Conservation (phyloP, 2,113 vertebrate genomes). For the Catharus bicknelli region DNA sequence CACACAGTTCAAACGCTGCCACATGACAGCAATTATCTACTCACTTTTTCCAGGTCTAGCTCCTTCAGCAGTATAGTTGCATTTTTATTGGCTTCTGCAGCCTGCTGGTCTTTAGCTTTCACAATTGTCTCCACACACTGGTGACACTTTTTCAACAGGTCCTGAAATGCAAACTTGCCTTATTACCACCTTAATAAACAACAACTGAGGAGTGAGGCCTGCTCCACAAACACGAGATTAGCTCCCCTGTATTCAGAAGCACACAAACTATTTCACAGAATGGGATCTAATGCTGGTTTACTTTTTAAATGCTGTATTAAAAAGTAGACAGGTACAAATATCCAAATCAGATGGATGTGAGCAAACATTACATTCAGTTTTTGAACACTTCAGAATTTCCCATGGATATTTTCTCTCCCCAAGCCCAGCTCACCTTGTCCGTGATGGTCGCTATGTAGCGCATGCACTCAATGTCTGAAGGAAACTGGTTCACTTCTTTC, state of each 20-base stretch:
- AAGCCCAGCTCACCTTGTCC: constrained; percentile 85
- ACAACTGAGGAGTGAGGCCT: not conserved
- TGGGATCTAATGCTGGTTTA: not conserved
- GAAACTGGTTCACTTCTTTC: constrained; percentile 98
- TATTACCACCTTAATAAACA: not conserved
- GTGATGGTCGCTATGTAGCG: constrained; percentile 98
- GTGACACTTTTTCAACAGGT: constrained; percentile 97
- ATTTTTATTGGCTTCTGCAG: constrained; percentile 98
- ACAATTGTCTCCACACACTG: constrained; percentile 99
- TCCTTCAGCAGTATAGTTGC: constrained; percentile 97
- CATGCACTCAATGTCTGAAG: constrained; percentile 98
- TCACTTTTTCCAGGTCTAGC: constrained; percentile 96
- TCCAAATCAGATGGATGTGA: rapidly evolving
- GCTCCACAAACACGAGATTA: not conserved
- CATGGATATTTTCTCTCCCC: not conserved
- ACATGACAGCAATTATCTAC: not conserved
- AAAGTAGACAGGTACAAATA: not conserved
- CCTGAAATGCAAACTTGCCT: constrained; percentile 73
- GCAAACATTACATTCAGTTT: not conserved
- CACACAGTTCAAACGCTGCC: not conserved
- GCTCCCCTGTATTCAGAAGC: not conserved
- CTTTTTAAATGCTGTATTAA: not conserved
- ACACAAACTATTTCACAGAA: not conserved
- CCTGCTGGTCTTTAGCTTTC: constrained; percentile 99
- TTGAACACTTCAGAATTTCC: not conserved